phyloP scores from a whole-genome alignment of 2,797 vertebrate species.

The Carapus acus region DNA sequence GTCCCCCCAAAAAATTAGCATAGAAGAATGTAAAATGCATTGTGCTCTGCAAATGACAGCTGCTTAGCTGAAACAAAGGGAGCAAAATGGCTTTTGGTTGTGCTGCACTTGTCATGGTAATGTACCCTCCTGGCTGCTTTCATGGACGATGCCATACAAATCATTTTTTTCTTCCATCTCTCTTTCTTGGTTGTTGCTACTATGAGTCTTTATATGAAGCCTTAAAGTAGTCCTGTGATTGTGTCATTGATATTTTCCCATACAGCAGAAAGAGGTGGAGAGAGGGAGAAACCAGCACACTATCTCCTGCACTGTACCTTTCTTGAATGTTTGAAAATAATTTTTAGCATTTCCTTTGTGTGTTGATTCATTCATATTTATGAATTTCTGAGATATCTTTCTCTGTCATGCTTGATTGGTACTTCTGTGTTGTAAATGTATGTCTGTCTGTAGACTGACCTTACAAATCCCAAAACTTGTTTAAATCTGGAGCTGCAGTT shows the following conservation, averaged over 20 bases:
- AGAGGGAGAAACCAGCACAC: not conserved
- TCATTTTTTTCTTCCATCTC: constrained; percentile 24
- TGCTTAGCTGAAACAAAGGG: constrained; percentile 89
- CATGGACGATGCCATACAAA: constrained; percentile 44
- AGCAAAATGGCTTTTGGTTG: constrained; percentile 81
- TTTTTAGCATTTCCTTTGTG: no score
- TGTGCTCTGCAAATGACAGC: constrained; percentile 94
- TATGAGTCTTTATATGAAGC: constrained; percentile 19
- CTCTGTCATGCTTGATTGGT: no score
- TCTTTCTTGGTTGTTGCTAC: constrained; percentile 35
- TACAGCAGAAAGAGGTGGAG: no score
- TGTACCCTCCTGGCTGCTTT: constrained; percentile 62
- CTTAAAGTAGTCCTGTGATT: constrained; percentile 13
- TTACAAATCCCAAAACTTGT: no score
- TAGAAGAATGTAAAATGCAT: constrained; percentile 90
- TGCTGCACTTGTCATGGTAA: constrained; percentile 79
- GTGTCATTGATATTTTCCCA: constrained; percentile 11
- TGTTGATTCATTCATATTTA: no score
- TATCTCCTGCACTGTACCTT: no score
- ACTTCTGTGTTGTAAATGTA: no score
- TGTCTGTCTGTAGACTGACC: no score
- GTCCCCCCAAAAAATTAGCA: constrained; percentile 90
- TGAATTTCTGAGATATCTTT: no score
- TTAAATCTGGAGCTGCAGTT: no score
- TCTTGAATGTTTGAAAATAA: no score